Percentiles rank a stretch among this genome's conserved stretches.
These are phyloP conservation scores for Danaus plexippus DNA, from an alignment of 1,140 invertebrate genomes.

Conservation along the genomic window DNA sequence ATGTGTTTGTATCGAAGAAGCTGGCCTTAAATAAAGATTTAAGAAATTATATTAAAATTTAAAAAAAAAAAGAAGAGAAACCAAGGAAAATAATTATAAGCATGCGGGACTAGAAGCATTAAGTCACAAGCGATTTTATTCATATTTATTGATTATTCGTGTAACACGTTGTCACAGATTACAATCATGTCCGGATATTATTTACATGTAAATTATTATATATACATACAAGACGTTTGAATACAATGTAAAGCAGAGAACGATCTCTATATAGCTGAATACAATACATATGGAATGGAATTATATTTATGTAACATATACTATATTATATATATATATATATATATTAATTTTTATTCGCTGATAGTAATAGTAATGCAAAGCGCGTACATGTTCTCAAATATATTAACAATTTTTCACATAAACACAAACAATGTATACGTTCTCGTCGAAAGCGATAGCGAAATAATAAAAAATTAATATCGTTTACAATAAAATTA, in stretches of 20 bases:
- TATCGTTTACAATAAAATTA: too few relatives aligned
- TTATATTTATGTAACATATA: background rate
- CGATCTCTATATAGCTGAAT: background rate
- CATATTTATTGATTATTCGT: constrained; percentile 68
- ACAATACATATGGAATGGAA: constrained; percentile 9
- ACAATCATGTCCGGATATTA: constrained; percentile 37
- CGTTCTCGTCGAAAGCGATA: too few relatives aligned
- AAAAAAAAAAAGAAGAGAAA: constrained; percentile 35
- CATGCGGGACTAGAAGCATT: constrained; percentile 66
- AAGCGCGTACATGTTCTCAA: too few relatives aligned
- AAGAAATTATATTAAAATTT: constrained; percentile 13
- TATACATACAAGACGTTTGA: constrained; percentile 20
- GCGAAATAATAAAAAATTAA: too few relatives aligned
- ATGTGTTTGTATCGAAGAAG: constrained; percentile 25
- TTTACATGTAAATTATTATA: constrained; percentile 17
- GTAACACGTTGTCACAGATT: constrained; percentile 56
- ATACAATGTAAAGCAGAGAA: constrained; percentile 21
- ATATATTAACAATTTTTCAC: too few relatives aligned
- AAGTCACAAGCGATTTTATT: constrained; percentile 66
- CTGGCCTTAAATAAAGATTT: constrained; percentile 30
- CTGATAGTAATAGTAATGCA: too few relatives aligned
- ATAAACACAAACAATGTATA: too few relatives aligned
- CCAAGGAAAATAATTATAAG: constrained; percentile 48
- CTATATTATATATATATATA: too few relatives aligned
- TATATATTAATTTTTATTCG: too few relatives aligned